Evolutionary conservation across 2,113 vertebrate genomes (phyloP), one percentile per base, ranked within the genome.

Genomic region (Sturnus vulgaris): DNA sequence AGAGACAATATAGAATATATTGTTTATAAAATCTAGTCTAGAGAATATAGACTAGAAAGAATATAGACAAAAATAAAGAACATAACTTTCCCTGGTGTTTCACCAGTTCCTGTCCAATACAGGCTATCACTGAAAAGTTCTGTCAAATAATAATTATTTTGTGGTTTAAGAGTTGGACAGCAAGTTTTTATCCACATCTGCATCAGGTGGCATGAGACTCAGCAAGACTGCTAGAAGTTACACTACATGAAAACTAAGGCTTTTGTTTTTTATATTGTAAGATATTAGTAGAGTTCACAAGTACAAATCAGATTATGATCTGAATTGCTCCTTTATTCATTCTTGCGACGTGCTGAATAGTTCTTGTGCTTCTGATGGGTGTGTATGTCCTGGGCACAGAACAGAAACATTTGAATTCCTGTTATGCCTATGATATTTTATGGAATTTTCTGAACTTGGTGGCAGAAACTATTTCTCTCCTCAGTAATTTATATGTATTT

Each of bases 401-500:
- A 55, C 4, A 10, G 49, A 87, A 86, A 71, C 19, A 7, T 82
- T 55, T 7, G 9, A 27, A 69, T 68, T 77, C 53, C 46, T 35
- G 16, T 35, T 77, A 11, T 44, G 12, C 28, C 5, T 64, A 31
- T 0, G 0, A 30, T 47, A 53, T 22, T 47, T 60, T 31, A 77
- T 7, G 4, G 18, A 69, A 19, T 42, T 37, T 57, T 75, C 23
- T 15, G 3, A 85, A 78, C 82, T 85, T 65, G 4, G 11, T 52
- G n/a, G 12, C 44, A 86, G 42, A 57, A 86, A n/a, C 12, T 59
- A 57, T n/a, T 52, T 22, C 33, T 44, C 27, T 52, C 25, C 25
- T 44, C 66, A 57, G 35, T 14, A 81, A 37, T 50, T 81, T 72
- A 28, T 8, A 28, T 5, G 4, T 11, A 79, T 70, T 90, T 81